phyloP scores from a whole-genome alignment of 2,888 invertebrate species.

The Drosophila prostipennis region DNA sequence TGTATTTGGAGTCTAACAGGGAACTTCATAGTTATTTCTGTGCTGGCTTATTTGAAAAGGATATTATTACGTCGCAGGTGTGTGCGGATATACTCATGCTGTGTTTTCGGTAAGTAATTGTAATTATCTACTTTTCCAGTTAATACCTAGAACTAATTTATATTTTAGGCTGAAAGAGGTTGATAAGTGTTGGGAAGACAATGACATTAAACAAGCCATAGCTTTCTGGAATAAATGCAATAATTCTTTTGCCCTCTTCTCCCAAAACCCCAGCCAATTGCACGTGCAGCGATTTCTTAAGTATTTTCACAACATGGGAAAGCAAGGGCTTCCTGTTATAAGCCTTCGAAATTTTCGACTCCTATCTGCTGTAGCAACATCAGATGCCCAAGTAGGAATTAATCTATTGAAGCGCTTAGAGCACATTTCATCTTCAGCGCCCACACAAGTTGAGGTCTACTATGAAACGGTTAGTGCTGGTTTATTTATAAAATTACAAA shows the following conservation, averaged over 20 bases:
- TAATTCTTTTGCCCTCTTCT: slow-evolving; percentile 57
- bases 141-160: background rate
- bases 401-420: slow-evolving; percentile 40
- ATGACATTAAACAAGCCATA: slow-evolving; percentile 12
- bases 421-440: background rate
- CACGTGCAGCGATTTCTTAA: slow-evolving; percentile 58
- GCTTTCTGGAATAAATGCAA: slow-evolving; percentile 55
- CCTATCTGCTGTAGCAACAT: slow-evolving; percentile 37
- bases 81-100: slow-evolving; percentile 64
- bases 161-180: slow-evolving; percentile 46
- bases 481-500: background rate
- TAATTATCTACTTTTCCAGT: too few species aligned
- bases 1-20: slow-evolving; percentile 31
- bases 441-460: slow-evolving; percentile 44
- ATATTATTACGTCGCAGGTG: slow-evolving; percentile 51
- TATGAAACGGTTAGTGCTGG: slow-evolving; percentile 61
- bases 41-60: slow-evolving; percentile 38
- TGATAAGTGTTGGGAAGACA: slow-evolving; percentile 37
- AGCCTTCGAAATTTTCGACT: slow-evolving; percentile 40
- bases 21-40: slow-evolving; percentile 47
- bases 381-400: slow-evolving; percentile 11
- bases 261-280: slow-evolving; percentile 48
- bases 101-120: slow-evolving; percentile 50
- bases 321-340: slow-evolving; percentile 14
- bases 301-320: slow-evolving; percentile 49